phyloP scores from a whole-genome alignment of 1,140 invertebrate genomes.

The Procambarus clarkii region DNA sequence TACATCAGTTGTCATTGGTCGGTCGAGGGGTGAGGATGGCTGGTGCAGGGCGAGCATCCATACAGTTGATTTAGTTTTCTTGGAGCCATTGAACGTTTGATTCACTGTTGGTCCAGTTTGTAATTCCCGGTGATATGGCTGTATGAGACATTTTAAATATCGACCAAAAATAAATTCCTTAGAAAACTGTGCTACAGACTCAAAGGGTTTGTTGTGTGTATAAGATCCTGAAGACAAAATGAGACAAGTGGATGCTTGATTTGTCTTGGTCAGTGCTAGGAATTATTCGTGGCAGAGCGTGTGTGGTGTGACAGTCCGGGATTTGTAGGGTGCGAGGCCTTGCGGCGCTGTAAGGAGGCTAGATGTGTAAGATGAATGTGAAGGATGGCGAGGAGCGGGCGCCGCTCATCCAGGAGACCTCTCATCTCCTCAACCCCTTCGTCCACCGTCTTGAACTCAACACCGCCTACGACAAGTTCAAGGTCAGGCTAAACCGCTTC shows the following conservation, averaged over 20 bases:
- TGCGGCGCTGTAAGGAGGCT: neutral
- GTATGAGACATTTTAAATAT: too few relatives aligned
- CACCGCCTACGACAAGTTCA: conserved; percentile 89
- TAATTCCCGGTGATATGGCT: too few relatives aligned
- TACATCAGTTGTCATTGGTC: neutral
- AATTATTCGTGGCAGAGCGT: neutral
- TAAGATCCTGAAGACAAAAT: too few relatives aligned
- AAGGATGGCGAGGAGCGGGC: conserved; percentile 55
- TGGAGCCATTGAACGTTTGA: too few relatives aligned
- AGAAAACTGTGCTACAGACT: too few relatives aligned
- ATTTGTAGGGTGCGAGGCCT: neutral
- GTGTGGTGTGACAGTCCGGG: too few relatives aligned
- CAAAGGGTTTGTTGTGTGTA: neutral
- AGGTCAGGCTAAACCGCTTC: conserved; percentile 79
- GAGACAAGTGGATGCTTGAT: neutral
- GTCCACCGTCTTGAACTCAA: conserved; percentile 89
- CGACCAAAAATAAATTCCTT: too few relatives aligned
- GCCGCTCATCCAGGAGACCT: conserved; percentile 54
- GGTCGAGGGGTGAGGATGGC: too few relatives aligned
- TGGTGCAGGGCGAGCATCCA: too few relatives aligned
- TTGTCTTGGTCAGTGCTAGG: neutral
- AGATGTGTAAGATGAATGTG: conserved; percentile 60
- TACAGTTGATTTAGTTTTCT: too few relatives aligned
- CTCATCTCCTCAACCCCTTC: conserved; percentile 85
- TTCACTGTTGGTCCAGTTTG: too few relatives aligned